Evolutionary conservation across 2,113 vertebrate genomes (phyloP).

Genomic region (Xenopus borealis): DNA sequence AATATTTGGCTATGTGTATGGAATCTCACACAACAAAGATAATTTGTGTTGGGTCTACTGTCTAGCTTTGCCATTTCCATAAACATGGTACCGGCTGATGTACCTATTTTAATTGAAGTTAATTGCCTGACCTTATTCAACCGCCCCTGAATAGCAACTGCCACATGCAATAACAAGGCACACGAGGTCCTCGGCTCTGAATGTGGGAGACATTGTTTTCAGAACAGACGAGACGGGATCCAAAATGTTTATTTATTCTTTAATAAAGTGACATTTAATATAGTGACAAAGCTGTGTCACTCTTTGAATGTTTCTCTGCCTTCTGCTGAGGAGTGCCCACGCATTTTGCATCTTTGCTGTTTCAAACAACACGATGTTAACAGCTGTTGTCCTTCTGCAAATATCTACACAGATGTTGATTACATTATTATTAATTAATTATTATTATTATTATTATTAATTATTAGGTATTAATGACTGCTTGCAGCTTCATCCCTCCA

Average conservation of each 20-base stretch:
- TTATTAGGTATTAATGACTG: no score
- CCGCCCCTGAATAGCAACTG: not conserved
- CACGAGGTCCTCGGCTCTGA: not conserved
- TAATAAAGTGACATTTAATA: no score
- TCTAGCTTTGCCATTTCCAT: conserved; percentile 7
- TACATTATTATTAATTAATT: no score
- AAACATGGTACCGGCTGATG: conserved; percentile 11
- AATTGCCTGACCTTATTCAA: conserved; percentile 10
- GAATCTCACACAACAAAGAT: conserved; percentile 15
- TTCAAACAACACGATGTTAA: no score
- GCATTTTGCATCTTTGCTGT: no score
- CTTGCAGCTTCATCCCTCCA: no score
- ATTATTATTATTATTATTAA: no score
- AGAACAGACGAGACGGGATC: conserved; percentile 16
- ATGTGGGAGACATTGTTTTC: not conserved
- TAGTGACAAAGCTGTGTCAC: no score
- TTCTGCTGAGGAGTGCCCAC: no score
- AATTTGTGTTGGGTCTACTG: not conserved
- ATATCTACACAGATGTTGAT: no score
- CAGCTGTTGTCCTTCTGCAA: no score
- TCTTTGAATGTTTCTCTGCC: no score
- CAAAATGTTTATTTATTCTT: not conserved
- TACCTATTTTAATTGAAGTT: conserved; percentile 12
- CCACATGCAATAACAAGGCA: not conserved
- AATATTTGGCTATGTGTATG: conserved; percentile 1